Percentiles rank a stretch among this genome's conserved stretches.
Evolutionary conservation across 1,140 invertebrate species (phyloP).

Genomic region (Stenopsyche tienmushanensis): DNA sequence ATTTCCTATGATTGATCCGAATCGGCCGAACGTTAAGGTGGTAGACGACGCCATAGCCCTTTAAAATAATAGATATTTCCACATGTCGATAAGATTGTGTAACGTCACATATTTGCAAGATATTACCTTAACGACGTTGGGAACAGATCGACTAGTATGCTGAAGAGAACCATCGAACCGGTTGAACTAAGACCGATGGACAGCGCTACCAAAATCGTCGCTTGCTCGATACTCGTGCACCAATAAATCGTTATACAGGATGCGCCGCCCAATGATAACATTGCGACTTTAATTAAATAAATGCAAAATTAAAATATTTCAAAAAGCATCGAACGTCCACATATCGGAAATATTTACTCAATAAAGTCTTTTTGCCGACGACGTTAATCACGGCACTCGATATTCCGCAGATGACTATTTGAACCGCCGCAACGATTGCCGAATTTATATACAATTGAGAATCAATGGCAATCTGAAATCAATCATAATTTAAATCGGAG

Average conservation of each 20-base stretch:
- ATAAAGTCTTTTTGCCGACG: slow-evolving; percentile 28
- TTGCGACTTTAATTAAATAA: not conserved
- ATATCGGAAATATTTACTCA: slow-evolving; percentile 12
- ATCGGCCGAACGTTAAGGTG: slow-evolving; percentile 22
- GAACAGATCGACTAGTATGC: slow-evolving; percentile 28
- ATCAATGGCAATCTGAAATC: slow-evolving; percentile 19
- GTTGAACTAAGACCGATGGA: slow-evolving; percentile 22
- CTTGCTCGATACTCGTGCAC: slow-evolving; percentile 10
- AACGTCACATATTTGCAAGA: too few species aligned
- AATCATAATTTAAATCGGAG: not conserved
- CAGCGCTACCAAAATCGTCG: slow-evolving; percentile 19
- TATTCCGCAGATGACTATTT: slow-evolving; percentile 7
- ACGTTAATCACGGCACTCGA: slow-evolving; percentile 7
- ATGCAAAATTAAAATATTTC: not conserved
- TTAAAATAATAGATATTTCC: not conserved
- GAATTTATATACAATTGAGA: slow-evolving; percentile 24
- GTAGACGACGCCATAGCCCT: slow-evolving; percentile 27
- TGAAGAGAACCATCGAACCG: slow-evolving; percentile 5
- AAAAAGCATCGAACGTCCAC: too few species aligned
- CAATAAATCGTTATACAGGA: slow-evolving; percentile 30
- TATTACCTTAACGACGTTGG: slow-evolving; percentile 32
- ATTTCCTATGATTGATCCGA: slow-evolving; percentile 31
- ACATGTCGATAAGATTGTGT: not conserved
- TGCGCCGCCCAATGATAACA: not conserved
- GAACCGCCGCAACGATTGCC: slow-evolving; percentile 23